Base-by-base conservation (phyloP, 1,140 invertebrate species). In the Brachionus calyciflorus region DNA sequence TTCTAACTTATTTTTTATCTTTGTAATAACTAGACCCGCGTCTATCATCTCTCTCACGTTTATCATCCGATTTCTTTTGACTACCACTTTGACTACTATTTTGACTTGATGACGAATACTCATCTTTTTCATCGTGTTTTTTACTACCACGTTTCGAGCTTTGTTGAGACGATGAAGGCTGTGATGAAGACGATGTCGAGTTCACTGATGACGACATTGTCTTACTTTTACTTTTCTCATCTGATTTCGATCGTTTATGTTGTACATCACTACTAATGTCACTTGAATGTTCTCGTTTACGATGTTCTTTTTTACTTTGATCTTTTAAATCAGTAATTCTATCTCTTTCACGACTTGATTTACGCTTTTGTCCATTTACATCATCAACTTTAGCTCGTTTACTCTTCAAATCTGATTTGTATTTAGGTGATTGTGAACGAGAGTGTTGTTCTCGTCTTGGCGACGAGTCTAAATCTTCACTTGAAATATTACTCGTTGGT, bases 231-330 rank as follows among this genome's bases (percentile, higher is more conserved):
- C 37, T 73, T 17, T 40, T 51, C 9, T 73, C 69, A 55, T 73
- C 69, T 41, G 69, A 49, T 51, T 73, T 73, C 4, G 69, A 73
- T 21, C 69, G 41, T 55, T 73, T 73, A n/a, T 73, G 44, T 17
- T 73, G 69, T 12, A 73, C 44, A 19, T 73, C 69, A 24, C 33
- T n/a, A n/a, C n/a, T 73, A 3, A 73, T 12, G 19, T 73, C 69
- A 30, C 51, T 73, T 3, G 69, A 73, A 51, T 73, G 69, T 12
- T 73, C 69, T 12, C 69, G 30, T 41, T 73, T 73, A 6, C 69
- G 28, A n/a, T 73, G 69, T 33, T 73, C 69, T 40, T 73, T 73
- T 51, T 73, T 73, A 12, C 68, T 21, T 17, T 28, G 37, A n/a
- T 65, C 60, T 65, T 44, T 65, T n/a, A 3, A 7, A 55, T 21